Base-by-base conservation (phyloP, 2,113 vertebrate species). In the Gobiocypris rarus region DNA sequence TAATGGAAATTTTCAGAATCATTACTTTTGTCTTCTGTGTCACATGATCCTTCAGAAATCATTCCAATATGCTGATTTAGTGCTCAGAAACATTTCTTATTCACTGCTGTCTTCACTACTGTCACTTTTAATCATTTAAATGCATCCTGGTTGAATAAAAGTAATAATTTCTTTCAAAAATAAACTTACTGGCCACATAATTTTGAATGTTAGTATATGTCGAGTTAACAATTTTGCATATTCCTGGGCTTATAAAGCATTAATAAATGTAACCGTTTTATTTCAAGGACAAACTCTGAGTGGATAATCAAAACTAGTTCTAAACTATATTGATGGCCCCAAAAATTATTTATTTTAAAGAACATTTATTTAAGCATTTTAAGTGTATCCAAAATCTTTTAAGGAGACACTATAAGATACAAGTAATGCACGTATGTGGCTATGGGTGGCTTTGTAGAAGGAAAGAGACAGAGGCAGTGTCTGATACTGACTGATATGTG, bases 401-500 rank as follows among this genome's bases (percentile, higher is more conserved):
- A n/a, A 59, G 56, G n/a, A 9, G 56, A 59, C 19, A 54, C 52
- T 59, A 11, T 41, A 6, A 41, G 9, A n/a, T n/a, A 41, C 41
- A 70, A 70, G 34, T 69, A 22, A 22, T 38, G 65, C 31, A 69
- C 19, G 15, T 19, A 9, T 34, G 48, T 54, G 26, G 15, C 73
- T 73, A 11, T 75, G 73, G 3, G 26, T 54, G 48, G 15, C 48
- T 73, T 6, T 22, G 73, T 11, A 34, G 26, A n/a, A 24, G 11
- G 52, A 74, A 15, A 4, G 48, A 31, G 8, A 17, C 24, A 9
- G 14, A 75, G 31, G 17, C 31, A 58, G 31, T 56, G 31, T 14
- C 15, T 74, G 58, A 77, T 87, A 94, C 94, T 95, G 91, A 99
- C 98, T 93, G 89, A 98, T 96, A 84, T 97, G 95, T 26, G 98